These are phyloP conservation scores for Aegotheles bennettii DNA, from an alignment of 2,113 vertebrate species.

Conservation along the genomic window DNA sequence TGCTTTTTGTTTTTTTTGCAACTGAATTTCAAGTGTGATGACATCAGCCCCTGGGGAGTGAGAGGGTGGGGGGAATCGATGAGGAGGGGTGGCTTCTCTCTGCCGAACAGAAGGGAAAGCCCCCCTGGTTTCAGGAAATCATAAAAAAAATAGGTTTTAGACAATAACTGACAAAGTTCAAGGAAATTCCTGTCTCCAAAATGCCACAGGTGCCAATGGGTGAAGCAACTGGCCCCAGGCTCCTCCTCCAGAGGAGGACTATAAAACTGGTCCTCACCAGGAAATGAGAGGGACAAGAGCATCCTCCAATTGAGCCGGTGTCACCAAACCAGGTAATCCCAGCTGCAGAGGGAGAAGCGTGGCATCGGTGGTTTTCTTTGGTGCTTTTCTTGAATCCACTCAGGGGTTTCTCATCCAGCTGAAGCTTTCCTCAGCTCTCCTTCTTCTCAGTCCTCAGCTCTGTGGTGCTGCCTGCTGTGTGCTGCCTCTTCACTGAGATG, in stretches of 20 bases:
- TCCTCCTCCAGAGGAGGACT: conserved; percentile 50
- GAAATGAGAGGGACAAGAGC: conserved; percentile 65
- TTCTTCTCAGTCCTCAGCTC: neutral
- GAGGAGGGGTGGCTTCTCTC: neutral
- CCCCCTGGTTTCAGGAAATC: neutral
- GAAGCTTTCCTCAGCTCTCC: neutral
- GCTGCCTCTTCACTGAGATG: neutral
- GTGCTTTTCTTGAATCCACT: neutral
- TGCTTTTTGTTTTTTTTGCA: conserved; percentile 28
- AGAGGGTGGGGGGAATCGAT: conserved; percentile 43
- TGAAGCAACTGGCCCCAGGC: conserved; percentile 7
- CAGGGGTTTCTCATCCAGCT: neutral
- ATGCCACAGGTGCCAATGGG: conserved; percentile 28
- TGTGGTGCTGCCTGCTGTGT: neutral
- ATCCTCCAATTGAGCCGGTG: conserved; percentile 30
- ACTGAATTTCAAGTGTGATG: conserved; percentile 45
- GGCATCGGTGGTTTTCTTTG: neutral
- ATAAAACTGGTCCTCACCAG: conserved; percentile 60
- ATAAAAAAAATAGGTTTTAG: neutral
- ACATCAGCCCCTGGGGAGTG: conserved; percentile 46
- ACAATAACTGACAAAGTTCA: conserved; percentile 24
- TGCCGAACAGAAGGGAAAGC: neutral
- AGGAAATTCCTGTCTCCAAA: conserved; percentile 13
- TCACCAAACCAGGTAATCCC: conserved; percentile 57
- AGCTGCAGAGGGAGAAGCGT: neutral